A percentile compares a stretch with the other conserved stretches of the same genome.
Conservation (phyloP, 2,797 vertebrate genomes). For the Acanthurus leucopareius region DNA sequence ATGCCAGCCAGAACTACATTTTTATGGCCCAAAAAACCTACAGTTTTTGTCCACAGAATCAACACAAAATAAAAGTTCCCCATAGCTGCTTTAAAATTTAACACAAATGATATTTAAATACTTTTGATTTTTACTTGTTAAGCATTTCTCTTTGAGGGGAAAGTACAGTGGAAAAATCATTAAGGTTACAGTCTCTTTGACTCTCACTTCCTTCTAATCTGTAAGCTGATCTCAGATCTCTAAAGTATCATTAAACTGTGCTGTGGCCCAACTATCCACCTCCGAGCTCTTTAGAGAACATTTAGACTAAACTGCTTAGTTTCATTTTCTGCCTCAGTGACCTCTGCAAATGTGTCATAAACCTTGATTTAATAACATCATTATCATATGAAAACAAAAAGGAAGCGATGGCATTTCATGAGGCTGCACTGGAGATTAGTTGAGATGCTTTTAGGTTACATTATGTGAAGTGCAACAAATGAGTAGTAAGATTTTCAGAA, state of each 20-base stretch:
- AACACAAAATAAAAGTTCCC: too few relatives aligned
- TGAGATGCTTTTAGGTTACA: too few relatives aligned
- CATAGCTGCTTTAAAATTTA: too few relatives aligned
- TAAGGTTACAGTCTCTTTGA: not conserved
- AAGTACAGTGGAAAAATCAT: not conserved
- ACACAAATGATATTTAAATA: slow-evolving; percentile 2
- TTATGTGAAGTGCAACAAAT: too few relatives aligned
- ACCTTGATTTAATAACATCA: slow-evolving; percentile 9
- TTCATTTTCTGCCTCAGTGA: slow-evolving; percentile 24
- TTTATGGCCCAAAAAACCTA: too few relatives aligned
- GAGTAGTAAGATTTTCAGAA: too few relatives aligned
- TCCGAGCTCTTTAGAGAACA: slow-evolving; percentile 37
- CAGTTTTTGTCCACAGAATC: too few relatives aligned
- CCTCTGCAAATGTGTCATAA: slow-evolving; percentile 7
- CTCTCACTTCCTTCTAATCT: not conserved
- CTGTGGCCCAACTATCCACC: slow-evolving; percentile 10
- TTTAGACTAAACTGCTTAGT: slow-evolving; percentile 6
- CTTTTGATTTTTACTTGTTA: not conserved
- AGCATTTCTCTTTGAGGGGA: not conserved
- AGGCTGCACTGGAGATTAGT: not conserved
- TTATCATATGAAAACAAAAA: slow-evolving; percentile 13
- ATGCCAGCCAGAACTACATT: too few relatives aligned
- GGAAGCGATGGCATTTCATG: not conserved
- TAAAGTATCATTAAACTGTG: slow-evolving; percentile 15
- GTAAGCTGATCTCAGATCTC: slow-evolving; percentile 15